Evolutionary conservation across 2,113 vertebrate species (phyloP), one percentile per base, ranked within the genome.

Genomic region (Larimichthys polyactis): DNA sequence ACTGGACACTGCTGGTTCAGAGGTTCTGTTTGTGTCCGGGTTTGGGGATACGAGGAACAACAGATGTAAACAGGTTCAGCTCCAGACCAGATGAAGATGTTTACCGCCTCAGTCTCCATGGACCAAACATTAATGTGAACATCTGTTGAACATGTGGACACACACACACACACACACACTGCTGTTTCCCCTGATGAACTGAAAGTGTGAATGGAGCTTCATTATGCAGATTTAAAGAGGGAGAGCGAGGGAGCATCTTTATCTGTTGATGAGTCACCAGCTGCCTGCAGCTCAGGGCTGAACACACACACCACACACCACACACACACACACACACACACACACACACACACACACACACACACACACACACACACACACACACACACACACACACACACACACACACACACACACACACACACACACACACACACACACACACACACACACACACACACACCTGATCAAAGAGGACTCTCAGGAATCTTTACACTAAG

Each of bases 231-330:
- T 36, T 36, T 36, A 36, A 36, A 65, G 3, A 43, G 19, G n/a
- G n/a, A n/a, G n/a, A n/a, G n/a, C n/a, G n/a, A 78, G 43, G 3
- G 64, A 67, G 68, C 4, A 48, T 69, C 69, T 72, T 52, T 20
- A 74, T 78, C 58, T 81, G 46, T 19, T 63, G 82, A 83, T 86
- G 83, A 89, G 80, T 86, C 83, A 83, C 79, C 82, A 43, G 48
- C 81, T 58, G 81, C 76, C 81, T 58, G 81, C 76, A 82, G 80
- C 63, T 27, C 48, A 19, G 4, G 16, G 36, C 73, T 59, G 44
- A 44, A 63, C 60, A n/a, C n/a, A n/a, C n/a, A n/a, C n/a, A n/a
- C n/a, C n/a, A n/a, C n/a, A n/a, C n/a, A n/a, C n/a, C n/a, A n/a
- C n/a, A n/a, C n/a, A n/a, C n/a, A n/a, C n/a, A n/a, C n/a, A n/a